A percentile compares a stretch with the other conserved stretches of the same genome.
Evolutionary conservation across 2,888 invertebrate species (phyloP).

Genomic region (Apotomis capreana): DNA sequence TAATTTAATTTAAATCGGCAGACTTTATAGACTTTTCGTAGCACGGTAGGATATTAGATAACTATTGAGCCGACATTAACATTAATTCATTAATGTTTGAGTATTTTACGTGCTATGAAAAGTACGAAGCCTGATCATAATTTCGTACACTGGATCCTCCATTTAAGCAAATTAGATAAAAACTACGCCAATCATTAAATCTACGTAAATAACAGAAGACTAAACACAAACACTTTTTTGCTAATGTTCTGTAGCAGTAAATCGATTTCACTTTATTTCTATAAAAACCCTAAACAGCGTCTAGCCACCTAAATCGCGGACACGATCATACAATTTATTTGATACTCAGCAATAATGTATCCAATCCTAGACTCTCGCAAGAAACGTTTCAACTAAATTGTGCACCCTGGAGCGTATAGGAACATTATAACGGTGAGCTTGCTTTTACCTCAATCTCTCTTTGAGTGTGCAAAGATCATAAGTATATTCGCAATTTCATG

Average conservation of each 20-base stretch:
- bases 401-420: constrained; percentile 23
- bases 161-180: too few species aligned
- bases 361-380: constrained; percentile 22
- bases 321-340: constrained; percentile 9
- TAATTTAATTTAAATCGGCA: too few species aligned
- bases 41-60: too few species aligned
- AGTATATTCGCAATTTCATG: constrained; percentile 9
- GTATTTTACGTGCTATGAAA: too few species aligned
- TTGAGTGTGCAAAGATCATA: constrained; percentile 24
- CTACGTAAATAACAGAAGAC: not conserved
- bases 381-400: constrained; percentile 27
- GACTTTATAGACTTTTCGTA: too few species aligned
- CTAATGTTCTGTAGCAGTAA: not conserved
- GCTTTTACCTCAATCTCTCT: constrained; percentile 8
- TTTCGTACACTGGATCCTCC: too few species aligned
- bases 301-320: constrained; percentile 10
- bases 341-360: constrained; percentile 13
- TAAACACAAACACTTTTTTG: not conserved
- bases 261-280: not conserved
- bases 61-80: too few species aligned
- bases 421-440: constrained; percentile 36
- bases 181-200: too few species aligned
- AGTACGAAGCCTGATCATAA: too few species aligned
- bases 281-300: constrained; percentile 10
- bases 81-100: too few species aligned